Evolutionary conservation across 1,140 invertebrate genomes (phyloP), one percentile per base, ranked within the genome.

Genomic region (Laodelphax striatellus): DNA sequence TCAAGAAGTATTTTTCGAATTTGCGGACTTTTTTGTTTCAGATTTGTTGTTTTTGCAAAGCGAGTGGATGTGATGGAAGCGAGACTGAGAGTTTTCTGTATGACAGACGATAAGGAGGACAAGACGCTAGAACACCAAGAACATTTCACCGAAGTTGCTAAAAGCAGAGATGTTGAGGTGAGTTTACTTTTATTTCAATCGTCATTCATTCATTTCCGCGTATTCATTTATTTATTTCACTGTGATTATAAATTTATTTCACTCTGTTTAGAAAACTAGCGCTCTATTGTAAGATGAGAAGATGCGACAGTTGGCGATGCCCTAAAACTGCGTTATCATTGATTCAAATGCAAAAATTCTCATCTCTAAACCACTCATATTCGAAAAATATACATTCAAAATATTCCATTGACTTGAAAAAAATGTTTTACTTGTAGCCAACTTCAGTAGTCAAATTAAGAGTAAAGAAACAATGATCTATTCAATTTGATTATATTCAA

Each of bases 91-190:
- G 87, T 97, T 34, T 94, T 97, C 71, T 96, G 94, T 73, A 97
- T 98, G 88, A 98, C 94, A 0, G 95, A 98, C 73, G 90, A 97
- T 72, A 92, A 92, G 70, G 92, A 96, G 68, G 94, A 97, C 69
- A 97, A 98, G 73, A 97, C 94, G 1, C 73, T 98, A 50, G 88
- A 94, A 73, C 85, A 86, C 67, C 90, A 97, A 76, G 94, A 97
- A 75, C 87, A 94, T 69, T 97, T 96, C 74, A 83, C 82, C 9
- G 92, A 96, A 78, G 87, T 97, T 58, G 93, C 94, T 0, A 90
- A 92, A 66, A 92, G 88, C 71, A 77, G 88, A 70, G 90, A 94
- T 73, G 87, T 94, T 38, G 90, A 94, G 79, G 87, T 87, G 28
- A 43, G 46, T 34, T 28, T 4, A 4, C 6, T 28, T 28, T 28